phyloP scores from a whole-genome alignment of 2,797 vertebrate species.

The Streptopelia turtur region DNA sequence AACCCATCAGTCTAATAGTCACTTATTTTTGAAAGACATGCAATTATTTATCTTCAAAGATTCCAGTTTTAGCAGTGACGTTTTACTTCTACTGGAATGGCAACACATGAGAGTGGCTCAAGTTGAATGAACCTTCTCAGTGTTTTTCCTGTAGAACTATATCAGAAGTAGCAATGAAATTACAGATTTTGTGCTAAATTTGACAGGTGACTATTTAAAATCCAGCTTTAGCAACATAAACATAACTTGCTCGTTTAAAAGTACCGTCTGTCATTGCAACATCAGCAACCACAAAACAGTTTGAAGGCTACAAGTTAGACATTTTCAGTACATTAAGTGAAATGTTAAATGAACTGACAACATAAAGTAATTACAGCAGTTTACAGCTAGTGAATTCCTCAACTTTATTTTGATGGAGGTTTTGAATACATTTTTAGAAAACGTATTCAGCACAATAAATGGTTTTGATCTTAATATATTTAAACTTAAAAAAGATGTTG shows the following conservation, averaged over 20 bases:
- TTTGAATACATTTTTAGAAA: neutral
- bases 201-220: neutral
- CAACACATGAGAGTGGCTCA: neutral
- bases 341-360: neutral
- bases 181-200: neutral
- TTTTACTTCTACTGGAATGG: neutral
- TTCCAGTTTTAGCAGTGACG: neutral
- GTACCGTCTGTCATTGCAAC: neutral
- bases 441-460: neutral
- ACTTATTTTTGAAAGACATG: neutral
- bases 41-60: neutral
- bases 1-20: rapidly evolving
- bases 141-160: neutral
- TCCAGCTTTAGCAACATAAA: neutral
- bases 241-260: conserved; percentile 1
- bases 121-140: neutral
- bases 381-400: neutral
- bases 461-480: neutral
- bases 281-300: neutral
- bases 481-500: neutral
- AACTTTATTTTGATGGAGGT: neutral
- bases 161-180: neutral
- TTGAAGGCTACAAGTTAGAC: neutral
- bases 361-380: neutral
- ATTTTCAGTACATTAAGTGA: neutral